These are phyloP conservation scores for Tenthredo scrophulariae DNA, from an alignment of 2,888 invertebrate species.

Conservation along the genomic window DNA sequence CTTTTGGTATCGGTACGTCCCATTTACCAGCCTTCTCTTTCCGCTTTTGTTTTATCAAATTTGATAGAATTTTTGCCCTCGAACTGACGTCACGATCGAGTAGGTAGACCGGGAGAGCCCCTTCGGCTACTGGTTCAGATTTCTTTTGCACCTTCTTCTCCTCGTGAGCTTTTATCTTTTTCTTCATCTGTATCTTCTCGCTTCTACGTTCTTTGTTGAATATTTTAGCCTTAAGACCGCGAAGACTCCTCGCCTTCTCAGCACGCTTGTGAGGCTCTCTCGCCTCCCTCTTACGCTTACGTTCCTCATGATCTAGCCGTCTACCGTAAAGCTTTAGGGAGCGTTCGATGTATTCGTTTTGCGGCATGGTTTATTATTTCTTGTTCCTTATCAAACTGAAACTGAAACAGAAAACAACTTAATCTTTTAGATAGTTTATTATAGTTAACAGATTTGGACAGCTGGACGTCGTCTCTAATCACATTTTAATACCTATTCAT, in stretches of 20 bases:
- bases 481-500: not conserved
- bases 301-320: slow-evolving; percentile 98
- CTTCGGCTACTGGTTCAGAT: slow-evolving; percentile 91
- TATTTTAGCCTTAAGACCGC: slow-evolving; percentile 98
- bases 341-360: slow-evolving; percentile 99
- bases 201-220: slow-evolving; percentile 97
- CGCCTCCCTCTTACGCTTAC: slow-evolving; percentile 96
- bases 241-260: slow-evolving; percentile 93
- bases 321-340: slow-evolving; percentile 98
- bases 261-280: slow-evolving; percentile 95
- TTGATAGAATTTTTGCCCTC: slow-evolving; percentile 96
- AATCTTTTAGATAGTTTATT: slow-evolving; percentile 18
- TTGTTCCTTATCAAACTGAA: not conserved
- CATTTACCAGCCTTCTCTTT: slow-evolving; percentile 99
- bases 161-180: slow-evolving; percentile 98
- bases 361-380: slow-evolving; percentile 87
- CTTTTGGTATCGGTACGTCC: slow-evolving; percentile 99
- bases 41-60: slow-evolving; percentile 99
- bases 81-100: slow-evolving; percentile 97
- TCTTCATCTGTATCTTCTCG: slow-evolving; percentile 99
- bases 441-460: slow-evolving; percentile 43
- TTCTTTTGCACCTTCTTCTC: slow-evolving; percentile 93
- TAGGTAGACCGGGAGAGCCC: slow-evolving; percentile 97
- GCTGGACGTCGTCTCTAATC: slow-evolving; percentile 1
- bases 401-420: slow-evolving; percentile 29